Base-by-base conservation (phyloP, 53 echinoderm and acorn worm genomes). In the Arbacia lixula region DNA sequence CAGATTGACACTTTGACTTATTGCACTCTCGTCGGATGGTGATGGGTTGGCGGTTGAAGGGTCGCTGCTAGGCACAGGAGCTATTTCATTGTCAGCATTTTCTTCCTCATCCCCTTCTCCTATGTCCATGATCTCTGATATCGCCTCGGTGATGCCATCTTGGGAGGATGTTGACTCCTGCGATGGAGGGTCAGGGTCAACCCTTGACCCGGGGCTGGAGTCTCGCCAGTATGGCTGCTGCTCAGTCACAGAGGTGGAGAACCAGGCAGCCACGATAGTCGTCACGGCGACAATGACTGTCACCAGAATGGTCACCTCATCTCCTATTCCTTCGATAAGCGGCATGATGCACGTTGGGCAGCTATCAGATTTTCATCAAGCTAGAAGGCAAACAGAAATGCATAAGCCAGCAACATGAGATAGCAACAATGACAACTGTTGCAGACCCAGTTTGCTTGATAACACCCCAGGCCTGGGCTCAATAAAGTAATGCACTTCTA, bases 261-360 rank as follows among this genome's bases (percentile, higher is more conserved):
- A 75, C 99, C 99, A 99, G 6, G 99, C 99, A 26, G 84, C 88
- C 36, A 95, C 64, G 14, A 99, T 55, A 10, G 99, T 94, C 27
- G 86, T 67, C 39, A 88, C 58, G 35, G 92, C 20, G n/a, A 90
- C 77, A 62, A 99, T 84, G 61, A 94, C 63, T 12, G 90, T 72
- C 31, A 85, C 84, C 17, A 90, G 58, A 28, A 99, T 85, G n/a
- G 91, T 99, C 29, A 99, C 87, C 75, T 99, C 99, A 87, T 99
- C 99, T 28, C 99, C 99, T 6, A 99, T 78, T 36, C 99, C 99
- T 84, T 99, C 99, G 20, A 99, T 99, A 12, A 99, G 83, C 30
- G 92, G 56, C 99, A 99, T 99, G 19, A n/a, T n/a, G 33, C 83
- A n/a, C n/a, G n/a, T n/a, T n/a, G n/a, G n/a, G n/a, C n/a, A n/a